Evolutionary conservation across 1,140 invertebrate species (phyloP).

Genomic region (Pogonus chalceus): DNA sequence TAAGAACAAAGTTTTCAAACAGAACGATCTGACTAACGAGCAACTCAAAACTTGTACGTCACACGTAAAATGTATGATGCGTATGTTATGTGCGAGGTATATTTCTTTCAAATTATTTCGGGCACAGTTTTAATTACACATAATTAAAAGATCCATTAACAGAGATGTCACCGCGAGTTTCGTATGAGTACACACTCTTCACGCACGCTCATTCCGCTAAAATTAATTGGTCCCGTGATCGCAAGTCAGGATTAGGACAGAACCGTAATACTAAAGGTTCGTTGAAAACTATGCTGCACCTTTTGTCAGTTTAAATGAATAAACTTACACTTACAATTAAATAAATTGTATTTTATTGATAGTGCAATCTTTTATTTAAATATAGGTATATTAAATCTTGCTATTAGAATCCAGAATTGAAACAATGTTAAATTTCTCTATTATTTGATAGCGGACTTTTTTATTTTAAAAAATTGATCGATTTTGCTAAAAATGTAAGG

Average conservation of each 20-base stretch:
- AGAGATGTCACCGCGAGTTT: neutral
- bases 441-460: no score
- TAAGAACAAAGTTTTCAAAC: neutral
- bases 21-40: neutral
- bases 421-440: no score
- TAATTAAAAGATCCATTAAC: constrained; percentile 6
- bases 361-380: no score
- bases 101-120: constrained; percentile 1
- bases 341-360: no score
- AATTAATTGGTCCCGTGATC: neutral
- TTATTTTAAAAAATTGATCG: no score
- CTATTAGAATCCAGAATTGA: no score
- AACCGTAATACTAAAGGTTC: no score
- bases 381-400: no score
- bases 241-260: no score
- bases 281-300: no score
- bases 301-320: no score
- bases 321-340: neutral
- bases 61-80: neutral
- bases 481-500: no score
- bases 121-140: neutral
- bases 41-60: neutral
- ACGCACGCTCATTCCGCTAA: neutral
- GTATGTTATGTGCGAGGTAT: neutral
- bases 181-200: neutral